These are phyloP conservation scores for Anguilla pacifica DNA, from an alignment of 2,797 vertebrate genomes.

Conservation along the genomic window DNA sequence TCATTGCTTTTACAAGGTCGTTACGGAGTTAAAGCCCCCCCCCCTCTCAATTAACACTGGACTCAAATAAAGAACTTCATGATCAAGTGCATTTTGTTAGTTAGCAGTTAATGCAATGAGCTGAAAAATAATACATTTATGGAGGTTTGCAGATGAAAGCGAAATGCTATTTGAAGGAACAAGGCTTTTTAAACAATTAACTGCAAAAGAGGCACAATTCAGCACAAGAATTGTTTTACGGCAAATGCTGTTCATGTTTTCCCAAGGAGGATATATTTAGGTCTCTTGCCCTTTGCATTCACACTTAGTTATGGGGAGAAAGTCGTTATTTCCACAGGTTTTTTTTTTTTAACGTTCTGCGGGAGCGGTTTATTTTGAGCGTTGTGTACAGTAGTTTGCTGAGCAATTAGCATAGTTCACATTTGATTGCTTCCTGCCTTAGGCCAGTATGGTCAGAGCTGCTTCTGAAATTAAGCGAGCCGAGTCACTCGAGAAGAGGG, in stretches of 20 bases:
- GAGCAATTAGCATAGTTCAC: slow-evolving; percentile 65
- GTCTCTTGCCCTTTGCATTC: slow-evolving; percentile 51
- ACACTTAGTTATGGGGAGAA: slow-evolving; percentile 59
- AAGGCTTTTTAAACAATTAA: slow-evolving; percentile 44
- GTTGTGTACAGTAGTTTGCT: slow-evolving; percentile 58
- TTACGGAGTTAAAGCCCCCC: slow-evolving; percentile 61
- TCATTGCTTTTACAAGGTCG: slow-evolving; percentile 66
- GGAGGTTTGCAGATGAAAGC: slow-evolving; percentile 56
- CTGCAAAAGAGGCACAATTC: slow-evolving; percentile 51
- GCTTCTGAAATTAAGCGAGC: slow-evolving; percentile 52
- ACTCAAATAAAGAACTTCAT: slow-evolving; percentile 59
- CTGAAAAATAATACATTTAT: slow-evolving; percentile 57
- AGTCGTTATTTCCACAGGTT: slow-evolving; percentile 51
- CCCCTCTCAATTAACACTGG: slow-evolving; percentile 65
- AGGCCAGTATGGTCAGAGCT: slow-evolving; percentile 46
- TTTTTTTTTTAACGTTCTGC: slow-evolving; percentile 56
- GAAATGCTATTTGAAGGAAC: slow-evolving; percentile 52
- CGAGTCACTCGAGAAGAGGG: slow-evolving; percentile 24
- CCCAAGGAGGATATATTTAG: slow-evolving; percentile 64
- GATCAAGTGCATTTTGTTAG: slow-evolving; percentile 53
- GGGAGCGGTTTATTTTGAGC: slow-evolving; percentile 61
- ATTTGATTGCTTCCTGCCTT: slow-evolving; percentile 58
- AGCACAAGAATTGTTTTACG: slow-evolving; percentile 42
- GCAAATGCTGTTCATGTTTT: slow-evolving; percentile 62
- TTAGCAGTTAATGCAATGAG: slow-evolving; percentile 54